A percentile compares a stretch with the other conserved stretches of the same genome.
Evolutionary conservation across 1,140 invertebrate species (phyloP).

Genomic region (Drosophila aff.): DNA sequence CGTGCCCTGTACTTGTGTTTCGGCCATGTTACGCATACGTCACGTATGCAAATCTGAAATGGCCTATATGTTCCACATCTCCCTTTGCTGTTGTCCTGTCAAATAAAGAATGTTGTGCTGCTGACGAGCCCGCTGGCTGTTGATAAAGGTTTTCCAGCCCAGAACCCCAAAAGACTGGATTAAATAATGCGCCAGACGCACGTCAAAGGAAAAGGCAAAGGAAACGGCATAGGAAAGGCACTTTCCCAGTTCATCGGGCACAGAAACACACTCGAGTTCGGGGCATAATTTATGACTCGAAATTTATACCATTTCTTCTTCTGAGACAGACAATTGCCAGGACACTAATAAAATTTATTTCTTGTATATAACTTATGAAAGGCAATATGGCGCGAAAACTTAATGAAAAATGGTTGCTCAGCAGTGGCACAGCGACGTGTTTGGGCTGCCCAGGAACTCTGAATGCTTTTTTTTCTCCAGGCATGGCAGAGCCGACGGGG

Average conservation of each 20-base stretch:
- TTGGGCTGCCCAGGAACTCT: constrained; percentile 2
- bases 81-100: constrained; percentile 30
- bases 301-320: constrained; percentile 62
- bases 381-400: constrained; percentile 72
- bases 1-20: not conserved
- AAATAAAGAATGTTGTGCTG: constrained; percentile 44
- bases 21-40: constrained; percentile 37
- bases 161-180: constrained; percentile 29
- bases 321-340: constrained; percentile 58
- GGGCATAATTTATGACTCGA: constrained; percentile 59
- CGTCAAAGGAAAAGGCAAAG: constrained; percentile 25
- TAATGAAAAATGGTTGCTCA: constrained; percentile 74
- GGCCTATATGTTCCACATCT: constrained; percentile 21
- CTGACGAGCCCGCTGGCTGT: constrained; percentile 48
- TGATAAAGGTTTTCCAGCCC: constrained; percentile 53
- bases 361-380: constrained; percentile 45
- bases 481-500: constrained; percentile 2
- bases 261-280: constrained; percentile 1
- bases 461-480: not conserved
- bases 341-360: constrained; percentile 67
- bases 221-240: constrained; percentile 12
- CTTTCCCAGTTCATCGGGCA: constrained; percentile 61
- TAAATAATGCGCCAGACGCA: constrained; percentile 49
- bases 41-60: constrained; percentile 57
- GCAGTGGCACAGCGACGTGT: constrained; percentile 38